Conservation (phyloP, 2,113 vertebrate genomes). For the Caloenas nicobarica region DNA sequence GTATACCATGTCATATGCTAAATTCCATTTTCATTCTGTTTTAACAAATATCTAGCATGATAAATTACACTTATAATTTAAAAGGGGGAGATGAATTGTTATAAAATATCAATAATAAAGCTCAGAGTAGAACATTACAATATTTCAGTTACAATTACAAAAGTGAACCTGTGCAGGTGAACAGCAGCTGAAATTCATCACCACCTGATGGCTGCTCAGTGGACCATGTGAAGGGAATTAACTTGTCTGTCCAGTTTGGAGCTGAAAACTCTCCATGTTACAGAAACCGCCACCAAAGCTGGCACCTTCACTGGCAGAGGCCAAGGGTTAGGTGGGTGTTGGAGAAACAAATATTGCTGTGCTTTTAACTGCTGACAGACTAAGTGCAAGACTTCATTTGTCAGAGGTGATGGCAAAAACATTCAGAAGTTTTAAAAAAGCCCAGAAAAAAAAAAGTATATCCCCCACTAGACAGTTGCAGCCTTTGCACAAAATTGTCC, state of each 20-base stretch:
- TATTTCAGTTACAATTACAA: slow-evolving; percentile 33
- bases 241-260: slow-evolving; percentile 45
- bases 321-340: background rate
- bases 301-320: slow-evolving; percentile 20
- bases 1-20: background rate
- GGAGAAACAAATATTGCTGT: background rate
- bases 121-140: background rate
- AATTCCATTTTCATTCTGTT: background rate
- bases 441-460: background rate
- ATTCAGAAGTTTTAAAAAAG: background rate
- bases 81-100: background rate
- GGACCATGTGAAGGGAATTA: slow-evolving; percentile 47
- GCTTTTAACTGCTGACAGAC: slow-evolving; percentile 36
- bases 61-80: background rate
- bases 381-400: slow-evolving; percentile 23
- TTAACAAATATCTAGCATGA: background rate
- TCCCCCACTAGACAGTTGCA: background rate
- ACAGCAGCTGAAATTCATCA: slow-evolving; percentile 49
- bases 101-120: background rate
- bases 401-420: background rate
- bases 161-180: background rate
- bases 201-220: slow-evolving; percentile 36
- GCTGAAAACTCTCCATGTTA: slow-evolving; percentile 29
- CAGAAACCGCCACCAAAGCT: slow-evolving; percentile 32
- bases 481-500: background rate